Evolutionary conservation across 1,140 invertebrate species (phyloP), one percentile per base, ranked within the genome.

Genomic region (Grapholita molesta): DNA sequence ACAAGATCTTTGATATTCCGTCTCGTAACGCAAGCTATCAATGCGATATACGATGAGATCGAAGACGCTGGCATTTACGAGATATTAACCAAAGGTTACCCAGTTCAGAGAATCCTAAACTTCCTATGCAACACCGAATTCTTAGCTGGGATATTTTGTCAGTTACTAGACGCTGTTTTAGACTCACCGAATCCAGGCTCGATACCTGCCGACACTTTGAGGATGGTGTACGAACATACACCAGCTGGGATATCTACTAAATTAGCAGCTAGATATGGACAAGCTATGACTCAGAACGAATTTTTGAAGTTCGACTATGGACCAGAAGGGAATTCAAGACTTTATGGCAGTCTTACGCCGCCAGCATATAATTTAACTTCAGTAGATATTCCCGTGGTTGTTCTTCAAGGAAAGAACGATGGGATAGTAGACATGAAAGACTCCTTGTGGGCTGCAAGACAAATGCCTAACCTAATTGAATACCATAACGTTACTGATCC

Each of bases 391-490:
- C 94, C 95, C 4, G 86, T 94, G 0, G 92, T 91, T 23, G 75
- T 95, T 28, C 93, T 94, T 78, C 95, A 93, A 75, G 93, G 93
- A 0, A 80, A 85, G 23, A 94, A 95, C 71, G 95, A 96, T 82
- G 93, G 90, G 74, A 76, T 96, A 3, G 90, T 73, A 23, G 73
- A 69, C 25, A 55, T 70, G 18, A 66, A 52, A 21, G 90, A 92
- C 73, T 75, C 86, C 6, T 30, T 68, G 15, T 65, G 64, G 64
- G 32, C 33, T 1, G 32, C 33, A 6, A 21, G n/a, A 11, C 64
- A 65, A 2, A 21, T 65, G 30, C 64, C 64, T 15, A 18, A 35
- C 38, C 32, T 65, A 6, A 7, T 35, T 5, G 64, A 65, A 18
- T 65, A 65, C n/a, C n/a, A 33, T 11, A 38, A n/a, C 3, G 64